These are phyloP conservation scores for Bubo scandiacus DNA, from an alignment of 2,113 vertebrate genomes.

Conservation along the genomic window DNA sequence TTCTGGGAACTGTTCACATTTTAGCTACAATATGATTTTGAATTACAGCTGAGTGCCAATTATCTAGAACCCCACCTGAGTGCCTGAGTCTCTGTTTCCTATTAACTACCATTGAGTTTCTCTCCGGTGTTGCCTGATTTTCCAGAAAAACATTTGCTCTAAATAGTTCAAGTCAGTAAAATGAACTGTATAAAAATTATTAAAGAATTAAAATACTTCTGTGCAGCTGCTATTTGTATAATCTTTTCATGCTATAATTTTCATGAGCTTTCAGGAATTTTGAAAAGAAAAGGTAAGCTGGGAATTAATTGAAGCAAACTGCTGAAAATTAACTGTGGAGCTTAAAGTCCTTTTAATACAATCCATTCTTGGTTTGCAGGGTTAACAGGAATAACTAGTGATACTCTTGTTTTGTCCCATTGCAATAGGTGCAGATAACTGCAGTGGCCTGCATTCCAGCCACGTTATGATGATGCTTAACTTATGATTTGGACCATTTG, in stretches of 20 bases:
- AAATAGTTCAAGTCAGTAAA: neutral
- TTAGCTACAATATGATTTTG: neutral
- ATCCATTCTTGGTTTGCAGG: neutral
- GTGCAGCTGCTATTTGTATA: neutral
- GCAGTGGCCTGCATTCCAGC: neutral
- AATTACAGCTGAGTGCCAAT: neutral
- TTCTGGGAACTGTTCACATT: neutral
- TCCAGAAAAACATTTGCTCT: neutral
- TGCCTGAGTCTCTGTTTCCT: neutral
- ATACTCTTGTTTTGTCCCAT: neutral
- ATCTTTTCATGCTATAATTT: neutral
- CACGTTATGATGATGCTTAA: neutral
- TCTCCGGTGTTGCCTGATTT: neutral
- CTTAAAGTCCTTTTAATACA: neutral
- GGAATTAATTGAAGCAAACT: neutral
- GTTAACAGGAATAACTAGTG: neutral
- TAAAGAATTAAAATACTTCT: neutral
- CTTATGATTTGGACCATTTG: neutral
- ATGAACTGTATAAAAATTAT: neutral
- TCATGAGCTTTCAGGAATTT: neutral
- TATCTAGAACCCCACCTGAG: neutral
- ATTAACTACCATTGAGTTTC: neutral
- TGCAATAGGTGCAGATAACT: neutral
- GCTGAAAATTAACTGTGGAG: neutral
- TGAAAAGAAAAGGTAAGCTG: neutral